Evolutionary conservation across 2,888 invertebrate genomes (phyloP).

Genomic region (Carterocephalus palaemon): DNA sequence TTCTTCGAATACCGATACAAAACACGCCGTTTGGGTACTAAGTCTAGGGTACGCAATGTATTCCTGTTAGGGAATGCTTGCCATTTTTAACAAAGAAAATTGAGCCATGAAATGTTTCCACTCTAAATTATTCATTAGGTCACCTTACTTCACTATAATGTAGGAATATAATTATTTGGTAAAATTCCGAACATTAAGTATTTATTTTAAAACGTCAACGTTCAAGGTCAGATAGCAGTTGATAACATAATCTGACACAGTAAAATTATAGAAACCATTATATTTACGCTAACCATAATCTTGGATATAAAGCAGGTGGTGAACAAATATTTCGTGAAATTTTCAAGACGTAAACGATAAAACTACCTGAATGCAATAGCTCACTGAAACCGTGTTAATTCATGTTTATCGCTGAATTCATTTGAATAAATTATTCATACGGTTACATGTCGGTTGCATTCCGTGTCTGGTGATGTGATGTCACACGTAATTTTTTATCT

Average conservation of each 20-base stretch:
- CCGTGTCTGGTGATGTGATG: constrained; percentile 36
- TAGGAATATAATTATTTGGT: too few species aligned
- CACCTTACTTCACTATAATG: too few species aligned
- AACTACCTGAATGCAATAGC: constrained; percentile 3
- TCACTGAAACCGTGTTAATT: constrained; percentile 10
- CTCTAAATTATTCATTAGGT: too few species aligned
- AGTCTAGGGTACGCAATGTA: constrained; percentile 43
- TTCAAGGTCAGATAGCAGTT: constrained; percentile 21
- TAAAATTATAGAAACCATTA: constrained; percentile 15
- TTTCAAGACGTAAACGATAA: constrained; percentile 6
- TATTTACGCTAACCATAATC: not conserved
- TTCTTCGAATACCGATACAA: too few species aligned
- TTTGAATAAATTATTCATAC: constrained; percentile 64
- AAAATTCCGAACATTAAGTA: too few species aligned
- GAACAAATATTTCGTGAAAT: not conserved
- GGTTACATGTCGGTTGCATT: constrained; percentile 43
- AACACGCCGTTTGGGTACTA: constrained; percentile 48
- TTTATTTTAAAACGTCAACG: constrained; percentile 9
- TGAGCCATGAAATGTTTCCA: too few species aligned
- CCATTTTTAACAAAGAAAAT: too few species aligned
- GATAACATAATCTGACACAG: constrained; percentile 15
- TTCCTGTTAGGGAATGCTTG: too few species aligned
- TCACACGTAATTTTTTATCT: constrained; percentile 41
- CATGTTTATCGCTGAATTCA: constrained; percentile 50
- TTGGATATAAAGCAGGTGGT: not conserved